Conservation (phyloP, 2,888 invertebrate species). For the Cistogaster globosa region DNA sequence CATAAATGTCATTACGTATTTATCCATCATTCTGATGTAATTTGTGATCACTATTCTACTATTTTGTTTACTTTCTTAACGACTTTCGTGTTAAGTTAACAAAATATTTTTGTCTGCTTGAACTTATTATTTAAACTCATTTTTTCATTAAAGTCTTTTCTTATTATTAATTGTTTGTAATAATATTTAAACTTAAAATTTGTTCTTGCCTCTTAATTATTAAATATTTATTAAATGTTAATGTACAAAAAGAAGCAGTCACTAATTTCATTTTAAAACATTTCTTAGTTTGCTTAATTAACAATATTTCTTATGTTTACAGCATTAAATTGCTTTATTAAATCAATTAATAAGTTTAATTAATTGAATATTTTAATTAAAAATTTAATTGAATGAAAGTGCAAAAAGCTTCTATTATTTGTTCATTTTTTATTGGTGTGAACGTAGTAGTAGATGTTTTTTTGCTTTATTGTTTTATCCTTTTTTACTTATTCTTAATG, state of each 20-base stretch:
- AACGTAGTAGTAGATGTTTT: slow-evolving; percentile 76
- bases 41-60: too few relatives aligned
- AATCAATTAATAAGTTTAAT: slow-evolving; percentile 40
- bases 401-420: slow-evolving; percentile 80
- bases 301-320: neutral
- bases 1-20: too few relatives aligned
- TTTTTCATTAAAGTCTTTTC: slow-evolving; percentile 36
- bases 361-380: slow-evolving; percentile 52
- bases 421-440: slow-evolving; percentile 70
- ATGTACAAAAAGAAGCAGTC: slow-evolving; percentile 66
- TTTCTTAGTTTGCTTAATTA: slow-evolving; percentile 29
- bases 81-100: too few relatives aligned
- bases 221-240: slow-evolving; percentile 25
- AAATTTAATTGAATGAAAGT: slow-evolving; percentile 70
- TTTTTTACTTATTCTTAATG: slow-evolving; percentile 3
- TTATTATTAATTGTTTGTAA: slow-evolving; percentile 32
- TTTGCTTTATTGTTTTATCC: slow-evolving; percentile 73
- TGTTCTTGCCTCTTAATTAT: slow-evolving; percentile 44
- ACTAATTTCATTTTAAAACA: slow-evolving; percentile 48
- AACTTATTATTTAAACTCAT: neutral
- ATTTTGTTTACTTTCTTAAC: too few relatives aligned
- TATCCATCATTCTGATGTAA: too few relatives aligned
- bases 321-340: slow-evolving; percentile 41
- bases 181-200: slow-evolving; percentile 31
- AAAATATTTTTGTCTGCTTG: neutral